A percentile compares a stretch with the other conserved stretches of the same genome.
Conservation (phyloP, 2,888 invertebrate genomes). For the Folsomia candida region DNA sequence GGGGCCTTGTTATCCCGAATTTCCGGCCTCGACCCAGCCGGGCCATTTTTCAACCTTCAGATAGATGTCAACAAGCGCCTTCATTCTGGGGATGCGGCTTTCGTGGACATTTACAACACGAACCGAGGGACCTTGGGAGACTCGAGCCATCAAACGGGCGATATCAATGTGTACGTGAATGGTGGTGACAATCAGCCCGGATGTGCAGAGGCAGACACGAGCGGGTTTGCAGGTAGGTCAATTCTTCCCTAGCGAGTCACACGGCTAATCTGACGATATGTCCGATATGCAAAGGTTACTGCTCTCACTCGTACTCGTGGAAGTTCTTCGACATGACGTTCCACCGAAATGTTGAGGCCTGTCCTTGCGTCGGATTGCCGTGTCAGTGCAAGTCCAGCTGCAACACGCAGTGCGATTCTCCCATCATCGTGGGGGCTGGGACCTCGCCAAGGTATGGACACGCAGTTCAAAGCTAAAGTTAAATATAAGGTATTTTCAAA, state of each 20-base stretch:
- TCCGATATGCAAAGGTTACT: conserved; percentile 23
- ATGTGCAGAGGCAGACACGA: conserved; percentile 29
- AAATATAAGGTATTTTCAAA: conserved; percentile 1
- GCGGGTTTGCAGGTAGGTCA: conserved; percentile 24
- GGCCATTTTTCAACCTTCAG: conserved; percentile 24
- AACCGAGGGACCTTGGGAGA: conserved; percentile 37
- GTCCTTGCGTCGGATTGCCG: conserved; percentile 31
- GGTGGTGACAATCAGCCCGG: conserved; percentile 40
- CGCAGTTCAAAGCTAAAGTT: neutral
- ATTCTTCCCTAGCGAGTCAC: no score
- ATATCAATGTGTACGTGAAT: conserved; percentile 37
- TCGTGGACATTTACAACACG: conserved; percentile 41
- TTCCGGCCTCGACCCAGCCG: conserved; percentile 37
- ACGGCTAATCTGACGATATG: neutral
- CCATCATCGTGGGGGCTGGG: conserved; percentile 22
- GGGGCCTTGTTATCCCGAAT: conserved; percentile 8
- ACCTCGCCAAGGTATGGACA: conserved; percentile 22
- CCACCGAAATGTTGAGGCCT: conserved; percentile 18
- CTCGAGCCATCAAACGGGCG: conserved; percentile 28
- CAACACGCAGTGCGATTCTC: conserved; percentile 20
- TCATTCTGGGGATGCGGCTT: conserved; percentile 27
- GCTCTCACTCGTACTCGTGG: conserved; percentile 38
- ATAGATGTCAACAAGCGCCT: conserved; percentile 24
- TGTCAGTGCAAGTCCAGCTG: conserved; percentile 33
- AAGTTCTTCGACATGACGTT: conserved; percentile 21